Evolutionary conservation across 2,888 invertebrate genomes (phyloP), one percentile per base, ranked within the genome.

Genomic region (Rosalia funebris): DNA sequence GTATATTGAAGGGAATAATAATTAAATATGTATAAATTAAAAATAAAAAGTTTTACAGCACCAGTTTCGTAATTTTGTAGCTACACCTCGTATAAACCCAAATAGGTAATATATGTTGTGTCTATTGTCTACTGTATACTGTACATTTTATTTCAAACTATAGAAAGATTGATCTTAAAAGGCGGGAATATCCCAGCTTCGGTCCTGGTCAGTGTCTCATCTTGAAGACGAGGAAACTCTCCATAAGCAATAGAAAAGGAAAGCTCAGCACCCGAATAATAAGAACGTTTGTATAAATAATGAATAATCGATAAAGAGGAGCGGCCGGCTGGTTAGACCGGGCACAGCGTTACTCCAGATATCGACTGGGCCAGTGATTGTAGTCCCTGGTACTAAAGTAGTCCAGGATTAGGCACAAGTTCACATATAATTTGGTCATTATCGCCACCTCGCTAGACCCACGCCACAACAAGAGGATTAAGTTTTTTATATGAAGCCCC

Each of bases 271-370:
- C 71, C 73, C 71, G 79, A 79, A 81, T 81, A 81, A 80, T 80
- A 80, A 80, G 79, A 77, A 77, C 80, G 79, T 81, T 80, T 80
- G 81, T 81, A 80, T 80, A 80, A 80, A 80, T 80, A 80, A 81
- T 81, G 81, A 80, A 79, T 80, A 80, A 81, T 81, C 80, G 79
- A 81, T 81, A 78, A 75, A 77, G 77, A 75, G 73, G 74, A 75
- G 72, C 74, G 74, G 76, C 62, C 60, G 60, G 59, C 41, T 56
- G 31, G 55, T 71, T 69, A 76, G 75, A 75, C 78, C 77, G 75
- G 75, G 79, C 78, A 79, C 80, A 74, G 81, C 75, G 73, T 81
- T 79, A 81, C 81, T 80, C 81, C 80, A 80, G 79, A 80, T 81
- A 81, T 81, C 77, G 81, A 81, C 80, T 78, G 69, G 66, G 70